phyloP scores from a whole-genome alignment of 1,140 invertebrate species.

The Zaprionus vittiger region DNA sequence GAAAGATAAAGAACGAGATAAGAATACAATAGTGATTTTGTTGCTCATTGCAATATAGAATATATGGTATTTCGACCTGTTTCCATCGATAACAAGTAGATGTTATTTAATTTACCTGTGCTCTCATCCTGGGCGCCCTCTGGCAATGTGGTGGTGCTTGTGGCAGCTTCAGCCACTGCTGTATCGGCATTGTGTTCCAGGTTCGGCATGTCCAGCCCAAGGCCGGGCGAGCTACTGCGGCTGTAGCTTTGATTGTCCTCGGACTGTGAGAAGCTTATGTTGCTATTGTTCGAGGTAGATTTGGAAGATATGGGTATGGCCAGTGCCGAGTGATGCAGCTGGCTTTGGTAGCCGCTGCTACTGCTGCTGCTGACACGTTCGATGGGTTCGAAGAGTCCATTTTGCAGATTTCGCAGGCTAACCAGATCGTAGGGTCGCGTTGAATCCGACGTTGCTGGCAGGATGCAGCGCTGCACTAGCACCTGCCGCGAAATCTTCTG shows the following conservation, averaged over 20 bases:
- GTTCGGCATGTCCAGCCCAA: slow-evolving; percentile 52
- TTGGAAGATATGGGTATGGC: slow-evolving; percentile 18
- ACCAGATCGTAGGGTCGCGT: slow-evolving; percentile 63
- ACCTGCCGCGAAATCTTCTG: slow-evolving; percentile 74
- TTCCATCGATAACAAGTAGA: not conserved
- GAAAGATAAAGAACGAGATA: not conserved
- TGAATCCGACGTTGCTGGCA: slow-evolving; percentile 49
- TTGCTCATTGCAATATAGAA: too few species aligned
- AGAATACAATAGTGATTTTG: not conserved
- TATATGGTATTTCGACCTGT: not conserved
- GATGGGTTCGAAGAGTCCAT: slow-evolving; percentile 66
- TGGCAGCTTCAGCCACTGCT: not conserved
- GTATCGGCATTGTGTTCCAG: slow-evolving; percentile 33
- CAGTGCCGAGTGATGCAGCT: not conserved
- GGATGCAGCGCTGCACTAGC: slow-evolving; percentile 71
- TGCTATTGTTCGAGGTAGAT: slow-evolving; percentile 10
- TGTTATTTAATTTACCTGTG: slow-evolving; percentile 58
- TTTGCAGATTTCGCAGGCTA: slow-evolving; percentile 60
- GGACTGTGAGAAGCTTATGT: not conserved
- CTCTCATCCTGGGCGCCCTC: slow-evolving; percentile 68
- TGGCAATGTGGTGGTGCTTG: slow-evolving; percentile 26
- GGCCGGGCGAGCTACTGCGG: not conserved
- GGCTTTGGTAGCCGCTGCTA: not conserved
- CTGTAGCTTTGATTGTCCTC: slow-evolving; percentile 4
- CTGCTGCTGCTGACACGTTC: slow-evolving; percentile 26